Conservation (phyloP, 53 echinoderm and acorn worm species). For the Actinopyga echinites region DNA sequence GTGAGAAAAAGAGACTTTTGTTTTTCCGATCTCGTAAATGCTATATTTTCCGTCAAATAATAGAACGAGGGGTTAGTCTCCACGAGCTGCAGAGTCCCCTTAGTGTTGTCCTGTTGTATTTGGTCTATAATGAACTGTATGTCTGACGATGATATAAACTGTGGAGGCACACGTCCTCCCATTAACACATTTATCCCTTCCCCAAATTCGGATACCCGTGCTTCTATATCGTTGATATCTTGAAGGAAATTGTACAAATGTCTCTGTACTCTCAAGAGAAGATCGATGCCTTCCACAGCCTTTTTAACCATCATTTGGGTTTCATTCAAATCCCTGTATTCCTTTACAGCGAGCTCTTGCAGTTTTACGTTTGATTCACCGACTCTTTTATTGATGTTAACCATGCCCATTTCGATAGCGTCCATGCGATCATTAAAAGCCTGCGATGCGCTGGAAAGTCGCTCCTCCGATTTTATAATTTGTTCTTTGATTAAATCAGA, state of each 20-base stretch:
- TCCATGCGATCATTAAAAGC: not conserved
- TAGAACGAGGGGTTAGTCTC: not conserved
- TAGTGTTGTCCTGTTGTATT: not conserved
- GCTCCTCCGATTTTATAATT: not conserved
- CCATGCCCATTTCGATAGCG: not conserved
- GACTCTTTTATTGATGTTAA: not conserved
- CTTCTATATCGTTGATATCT: not conserved
- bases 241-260: not conserved
- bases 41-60: not conserved
- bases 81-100: not conserved
- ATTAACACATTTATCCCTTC: not conserved
- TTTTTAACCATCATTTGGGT: not conserved
- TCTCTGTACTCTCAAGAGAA: not conserved
- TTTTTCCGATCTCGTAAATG: not conserved
- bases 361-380: not conserved
- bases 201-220: not conserved
- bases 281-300: not conserved
- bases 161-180: not conserved
- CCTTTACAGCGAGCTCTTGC: not conserved
- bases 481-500: not conserved
- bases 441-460: not conserved
- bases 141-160: not conserved
- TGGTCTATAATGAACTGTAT: not conserved
- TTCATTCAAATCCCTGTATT: not conserved
- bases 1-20: not conserved